Conservation (phyloP, 2,888 invertebrate species). For the Willowsia nigromaculata region DNA sequence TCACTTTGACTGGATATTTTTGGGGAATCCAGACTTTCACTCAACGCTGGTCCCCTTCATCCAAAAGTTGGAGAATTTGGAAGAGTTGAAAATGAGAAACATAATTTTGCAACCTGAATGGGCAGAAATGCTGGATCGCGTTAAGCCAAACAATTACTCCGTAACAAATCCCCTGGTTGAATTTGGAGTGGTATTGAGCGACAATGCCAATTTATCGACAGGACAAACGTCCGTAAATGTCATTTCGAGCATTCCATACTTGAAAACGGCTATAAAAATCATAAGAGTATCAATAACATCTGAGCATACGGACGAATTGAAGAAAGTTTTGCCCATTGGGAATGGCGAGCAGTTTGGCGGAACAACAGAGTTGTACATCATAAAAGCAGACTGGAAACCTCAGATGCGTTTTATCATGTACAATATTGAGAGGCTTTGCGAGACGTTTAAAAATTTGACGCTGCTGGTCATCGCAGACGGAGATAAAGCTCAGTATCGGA, state of each 20-base stretch:
- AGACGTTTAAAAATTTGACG: conserved; percentile 71
- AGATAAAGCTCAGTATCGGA: conserved; percentile 65
- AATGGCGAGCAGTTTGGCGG: conserved; percentile 32
- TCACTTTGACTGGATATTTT: conserved; percentile 74
- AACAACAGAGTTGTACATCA: conserved; percentile 46
- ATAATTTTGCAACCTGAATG: conserved; percentile 72
- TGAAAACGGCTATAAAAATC: conserved; percentile 40
- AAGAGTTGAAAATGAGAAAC: conserved; percentile 66
- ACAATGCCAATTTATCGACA: conserved; percentile 63
- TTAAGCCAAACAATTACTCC: conserved; percentile 61
- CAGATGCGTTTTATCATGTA: conserved; percentile 60
- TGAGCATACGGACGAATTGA: conserved; percentile 44
- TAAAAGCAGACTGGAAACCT: conserved; percentile 53
- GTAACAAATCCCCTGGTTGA: conserved; percentile 41
- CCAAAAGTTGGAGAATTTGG: conserved; percentile 56
- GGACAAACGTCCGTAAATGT: conserved; percentile 49
- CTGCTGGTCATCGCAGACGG: conserved; percentile 72
- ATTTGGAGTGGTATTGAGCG: conserved; percentile 71
- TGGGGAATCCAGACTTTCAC: conserved; percentile 73
- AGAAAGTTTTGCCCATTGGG: conserved; percentile 56
- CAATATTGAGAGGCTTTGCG: conserved; percentile 63
- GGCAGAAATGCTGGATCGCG: conserved; percentile 54
- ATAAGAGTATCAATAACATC: conserved; percentile 70
- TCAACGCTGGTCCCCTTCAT: conserved; percentile 72
- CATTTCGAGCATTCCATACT: conserved; percentile 46